Base-by-base conservation (phyloP, 2,113 vertebrate species). In the Carlito syrichta region DNA sequence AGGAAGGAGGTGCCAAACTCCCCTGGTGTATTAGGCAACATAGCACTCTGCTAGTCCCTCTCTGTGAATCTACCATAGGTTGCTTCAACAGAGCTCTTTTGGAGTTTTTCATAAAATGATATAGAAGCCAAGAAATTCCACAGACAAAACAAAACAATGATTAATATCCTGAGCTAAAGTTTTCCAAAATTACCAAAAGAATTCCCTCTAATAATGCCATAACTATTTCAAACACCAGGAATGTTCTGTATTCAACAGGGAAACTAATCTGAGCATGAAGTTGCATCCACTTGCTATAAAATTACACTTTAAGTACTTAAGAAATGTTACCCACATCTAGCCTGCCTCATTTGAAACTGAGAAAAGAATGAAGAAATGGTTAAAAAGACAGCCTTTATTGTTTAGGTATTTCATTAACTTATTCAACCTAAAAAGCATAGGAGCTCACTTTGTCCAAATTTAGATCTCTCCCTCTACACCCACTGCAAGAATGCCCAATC, bases 21-120 rank as follows among this genome's bases (percentile, higher is more conserved):
- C 27, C 23, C 19, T 9, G 0, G 13, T 8, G 27, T 76, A 43
- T 38, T 19, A 11, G 66, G 23, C 3, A 45, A n/a, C 38, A 9
- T 14, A 1, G 6, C 9, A 2, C 3, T 62, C 3, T 43, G 19
- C 13, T 25, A 17, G 9, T 38, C 19, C 27, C 14, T 14, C 13
- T 62, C 20, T 30, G 54, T 14, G 20, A 43, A 43, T 10, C 9
- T 10, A 14, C 54, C 20, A 3, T 3, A 4, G 32, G 20, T 13
- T 5, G 13, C 6, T 63, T n/a, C 45, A 30, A 16, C 13, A 20
- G n/a, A 35, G 40, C 43, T 50, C 74, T 22, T 25, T 73, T 22
- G 4, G 12, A 4, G 8, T 43, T 52, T 27, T 43, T 7, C 43
- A 6, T n/a, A 45, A 82, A 54, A 16, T 11, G 3, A 4, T 54